These are phyloP conservation scores for Okapia johnstoni DNA, from an alignment of 2,113 vertebrate species.

Conservation along the genomic window DNA sequence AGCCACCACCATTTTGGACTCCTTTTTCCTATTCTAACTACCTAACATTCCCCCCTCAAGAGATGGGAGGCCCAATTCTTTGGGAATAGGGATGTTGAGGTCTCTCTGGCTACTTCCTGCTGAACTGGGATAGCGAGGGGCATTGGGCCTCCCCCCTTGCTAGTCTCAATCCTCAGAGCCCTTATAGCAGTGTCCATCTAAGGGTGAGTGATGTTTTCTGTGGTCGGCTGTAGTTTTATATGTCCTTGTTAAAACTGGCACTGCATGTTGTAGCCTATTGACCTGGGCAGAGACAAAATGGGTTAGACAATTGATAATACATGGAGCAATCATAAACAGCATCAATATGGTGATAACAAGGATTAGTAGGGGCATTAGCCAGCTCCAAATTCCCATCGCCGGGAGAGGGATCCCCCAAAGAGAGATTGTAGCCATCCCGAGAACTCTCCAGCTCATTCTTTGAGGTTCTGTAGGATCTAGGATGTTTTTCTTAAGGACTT, in stretches of 20 bases:
- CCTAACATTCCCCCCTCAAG: background rate
- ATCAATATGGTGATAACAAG: background rate
- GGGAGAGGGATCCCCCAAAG: background rate
- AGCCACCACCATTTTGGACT: background rate
- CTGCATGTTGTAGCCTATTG: background rate
- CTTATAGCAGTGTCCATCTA: background rate
- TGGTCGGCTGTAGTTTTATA: background rate
- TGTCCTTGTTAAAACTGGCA: background rate
- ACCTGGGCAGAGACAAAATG: background rate
- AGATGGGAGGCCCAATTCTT: background rate
- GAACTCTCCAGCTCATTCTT: background rate
- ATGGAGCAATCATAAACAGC: background rate
- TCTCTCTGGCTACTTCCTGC: background rate
- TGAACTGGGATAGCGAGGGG: background rate
- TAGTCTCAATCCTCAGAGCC: background rate
- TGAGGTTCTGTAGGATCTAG: background rate
- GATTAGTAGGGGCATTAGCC: background rate
- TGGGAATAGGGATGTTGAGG: background rate
- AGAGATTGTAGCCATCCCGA: background rate
- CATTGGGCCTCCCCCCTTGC: background rate
- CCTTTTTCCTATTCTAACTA: background rate
- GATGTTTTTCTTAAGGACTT: background rate
- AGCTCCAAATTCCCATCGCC: background rate
- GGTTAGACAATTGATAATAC: background rate
- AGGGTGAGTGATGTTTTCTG: background rate